Conservation (phyloP, 2,113 vertebrate species). For the Chamaea fasciata region DNA sequence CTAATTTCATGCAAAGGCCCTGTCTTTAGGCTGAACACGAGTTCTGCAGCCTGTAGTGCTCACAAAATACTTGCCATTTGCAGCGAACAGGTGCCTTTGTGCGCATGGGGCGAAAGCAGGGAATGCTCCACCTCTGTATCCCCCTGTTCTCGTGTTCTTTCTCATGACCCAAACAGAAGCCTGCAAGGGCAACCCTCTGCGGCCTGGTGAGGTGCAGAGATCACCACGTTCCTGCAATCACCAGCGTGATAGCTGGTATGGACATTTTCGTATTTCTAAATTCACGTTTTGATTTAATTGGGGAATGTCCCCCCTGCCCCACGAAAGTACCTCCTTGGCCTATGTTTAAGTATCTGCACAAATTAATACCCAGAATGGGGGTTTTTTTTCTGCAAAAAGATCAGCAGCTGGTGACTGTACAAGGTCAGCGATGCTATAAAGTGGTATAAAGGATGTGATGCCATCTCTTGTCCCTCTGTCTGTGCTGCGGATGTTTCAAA, state of each 20-base stretch:
- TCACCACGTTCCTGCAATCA: background rate
- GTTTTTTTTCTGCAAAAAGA: background rate
- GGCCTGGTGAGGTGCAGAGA: background rate
- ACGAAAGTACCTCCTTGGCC: background rate
- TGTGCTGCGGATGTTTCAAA: background rate
- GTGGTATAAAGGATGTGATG: background rate
- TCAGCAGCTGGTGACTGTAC: background rate
- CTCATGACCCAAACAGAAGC: background rate
- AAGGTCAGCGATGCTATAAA: background rate
- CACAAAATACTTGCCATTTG: background rate
- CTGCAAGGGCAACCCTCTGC: background rate
- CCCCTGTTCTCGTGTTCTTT: background rate
- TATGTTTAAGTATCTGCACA: background rate
- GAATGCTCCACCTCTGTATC: background rate
- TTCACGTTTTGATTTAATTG: background rate
- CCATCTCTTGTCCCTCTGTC: background rate
- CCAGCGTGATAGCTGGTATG: too few relatives aligned
- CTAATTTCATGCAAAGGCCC: background rate
- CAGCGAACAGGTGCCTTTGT: background rate
- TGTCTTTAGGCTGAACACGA: background rate
- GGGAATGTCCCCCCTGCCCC: background rate
- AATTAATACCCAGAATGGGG: background rate
- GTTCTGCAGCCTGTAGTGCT: background rate
- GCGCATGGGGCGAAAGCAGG: background rate
- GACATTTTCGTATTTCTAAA: background rate